A percentile compares a stretch with the other conserved stretches of the same genome.
These are phyloP conservation scores for Chelonus formosanus DNA, from an alignment of 2,888 invertebrate genomes.

Conservation along the genomic window DNA sequence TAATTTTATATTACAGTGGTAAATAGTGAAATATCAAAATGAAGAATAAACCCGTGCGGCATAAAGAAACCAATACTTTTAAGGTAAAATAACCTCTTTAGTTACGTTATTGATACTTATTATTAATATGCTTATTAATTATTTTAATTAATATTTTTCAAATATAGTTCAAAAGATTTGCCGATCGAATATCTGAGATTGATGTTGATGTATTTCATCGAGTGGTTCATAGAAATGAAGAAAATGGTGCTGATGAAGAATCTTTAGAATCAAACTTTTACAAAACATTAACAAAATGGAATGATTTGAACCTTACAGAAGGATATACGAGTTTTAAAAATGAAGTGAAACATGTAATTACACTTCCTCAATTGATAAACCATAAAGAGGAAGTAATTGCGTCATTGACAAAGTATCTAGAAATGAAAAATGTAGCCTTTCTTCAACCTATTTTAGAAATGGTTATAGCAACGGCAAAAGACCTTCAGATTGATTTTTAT, in stretches of 20 bases:
- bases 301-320: slow-evolving; percentile 84
- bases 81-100: slow-evolving; percentile 68
- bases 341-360: slow-evolving; percentile 79
- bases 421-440: slow-evolving; percentile 76
- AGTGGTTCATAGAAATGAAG: slow-evolving; percentile 79
- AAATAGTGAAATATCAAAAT: slow-evolving; percentile 63
- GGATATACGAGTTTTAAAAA: slow-evolving; percentile 81
- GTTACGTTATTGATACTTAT: no score
- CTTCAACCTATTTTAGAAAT: slow-evolving; percentile 89
- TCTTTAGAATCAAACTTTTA: slow-evolving; percentile 82
- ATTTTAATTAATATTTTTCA: slow-evolving; percentile 9
- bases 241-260: slow-evolving; percentile 74
- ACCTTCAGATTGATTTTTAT: slow-evolving; percentile 89
- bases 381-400: slow-evolving; percentile 80
- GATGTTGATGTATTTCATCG: slow-evolving; percentile 89
- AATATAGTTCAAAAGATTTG: slow-evolving; percentile 85
- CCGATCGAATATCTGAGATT: slow-evolving; percentile 84
- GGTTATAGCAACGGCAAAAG: slow-evolving; percentile 84
- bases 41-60: slow-evolving; percentile 78
- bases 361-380: slow-evolving; percentile 84
- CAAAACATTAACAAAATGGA: slow-evolving; percentile 88
- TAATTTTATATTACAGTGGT: no score
- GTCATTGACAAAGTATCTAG: slow-evolving; percentile 77
- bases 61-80: slow-evolving; percentile 81
- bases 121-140: no score